Percentiles rank a stretch among this genome's conserved stretches.
These are phyloP conservation scores for Horisme vitalbata DNA, from an alignment of 2,888 invertebrate genomes.

Conservation along the genomic window DNA sequence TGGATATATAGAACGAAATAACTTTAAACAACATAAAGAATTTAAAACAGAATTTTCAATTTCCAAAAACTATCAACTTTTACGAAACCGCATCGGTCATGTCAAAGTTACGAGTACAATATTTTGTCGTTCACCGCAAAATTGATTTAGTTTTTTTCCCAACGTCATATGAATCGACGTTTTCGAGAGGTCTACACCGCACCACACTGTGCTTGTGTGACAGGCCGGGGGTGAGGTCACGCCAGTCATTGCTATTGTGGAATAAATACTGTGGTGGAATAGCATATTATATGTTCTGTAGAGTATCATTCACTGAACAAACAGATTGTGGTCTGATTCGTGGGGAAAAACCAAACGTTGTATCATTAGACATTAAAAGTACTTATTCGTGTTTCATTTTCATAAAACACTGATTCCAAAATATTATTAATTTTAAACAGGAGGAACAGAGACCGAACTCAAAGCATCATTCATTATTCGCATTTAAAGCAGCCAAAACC, in stretches of 20 bases:
- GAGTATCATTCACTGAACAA: too few relatives aligned
- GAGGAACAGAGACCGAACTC: background rate
- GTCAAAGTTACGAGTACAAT: slow-evolving; percentile 43
- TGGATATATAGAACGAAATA: too few relatives aligned
- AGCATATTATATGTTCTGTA: too few relatives aligned
- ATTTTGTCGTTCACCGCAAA: slow-evolving; percentile 47
- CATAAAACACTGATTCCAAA: background rate
- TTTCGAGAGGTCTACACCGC: slow-evolving; percentile 57
- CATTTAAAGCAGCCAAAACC: slow-evolving; percentile 32
- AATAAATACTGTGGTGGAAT: too few relatives aligned
- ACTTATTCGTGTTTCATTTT: too few relatives aligned
- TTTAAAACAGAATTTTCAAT: slow-evolving; percentile 2
- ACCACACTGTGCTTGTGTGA: slow-evolving; percentile 34
- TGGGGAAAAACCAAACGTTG: too few relatives aligned
- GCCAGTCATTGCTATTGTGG: background rate
- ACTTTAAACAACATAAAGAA: too few relatives aligned
- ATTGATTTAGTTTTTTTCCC: slow-evolving; percentile 48
- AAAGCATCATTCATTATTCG: slow-evolving; percentile 37
- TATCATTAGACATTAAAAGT: too few relatives aligned
- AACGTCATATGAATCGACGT: slow-evolving; percentile 38
- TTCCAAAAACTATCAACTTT: slow-evolving; percentile 33
- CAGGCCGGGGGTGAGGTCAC: slow-evolving; percentile 20
- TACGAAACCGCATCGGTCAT: slow-evolving; percentile 37
- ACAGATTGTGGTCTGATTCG: too few relatives aligned
- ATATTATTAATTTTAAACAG: slow-evolving; percentile 3